Conservation (phyloP, 2,888 invertebrate species). For the Acrobasis repandana region DNA sequence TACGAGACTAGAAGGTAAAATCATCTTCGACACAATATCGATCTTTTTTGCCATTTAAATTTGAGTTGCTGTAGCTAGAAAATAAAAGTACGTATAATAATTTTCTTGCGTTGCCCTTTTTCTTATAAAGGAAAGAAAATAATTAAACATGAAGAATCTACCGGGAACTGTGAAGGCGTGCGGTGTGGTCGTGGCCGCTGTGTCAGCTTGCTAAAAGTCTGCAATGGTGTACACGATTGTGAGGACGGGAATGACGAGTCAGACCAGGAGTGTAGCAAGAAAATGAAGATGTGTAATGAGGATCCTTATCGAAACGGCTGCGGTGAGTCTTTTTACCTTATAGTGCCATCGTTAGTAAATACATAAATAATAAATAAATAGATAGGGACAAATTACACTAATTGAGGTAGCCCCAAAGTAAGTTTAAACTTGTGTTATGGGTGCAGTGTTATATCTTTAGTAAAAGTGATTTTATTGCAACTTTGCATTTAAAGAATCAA, state of each 20-base stretch:
- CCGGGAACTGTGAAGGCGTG: constrained; percentile 79
- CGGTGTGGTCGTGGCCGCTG: constrained; percentile 89
- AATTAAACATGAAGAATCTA: constrained; percentile 30
- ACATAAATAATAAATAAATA: too few species aligned
- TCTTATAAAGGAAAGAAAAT: constrained; percentile 33
- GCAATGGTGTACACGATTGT: constrained; percentile 87
- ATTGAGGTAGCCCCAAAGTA: too few species aligned
- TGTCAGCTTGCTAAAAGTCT: constrained; percentile 80
- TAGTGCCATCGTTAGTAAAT: too few species aligned
- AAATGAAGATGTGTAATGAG: constrained; percentile 47
- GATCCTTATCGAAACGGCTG: constrained; percentile 65
- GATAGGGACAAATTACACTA: too few species aligned
- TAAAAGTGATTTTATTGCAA: too few species aligned
- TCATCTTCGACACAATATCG: too few species aligned
- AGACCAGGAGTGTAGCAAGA: constrained; percentile 66
- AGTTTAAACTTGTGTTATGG: too few species aligned
- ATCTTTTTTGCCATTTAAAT: too few species aligned
- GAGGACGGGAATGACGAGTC: constrained; percentile 87
- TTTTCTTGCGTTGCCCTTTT: background rate
- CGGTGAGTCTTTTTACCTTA: constrained; percentile 46
- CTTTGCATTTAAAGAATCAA: too few species aligned
- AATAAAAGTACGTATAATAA: background rate
- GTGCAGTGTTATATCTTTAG: too few species aligned
- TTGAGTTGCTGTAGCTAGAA: too few species aligned
- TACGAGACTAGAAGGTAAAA: too few species aligned